A percentile compares a stretch with the other conserved stretches of the same genome.
Evolutionary conservation across 2,797 vertebrate genomes (phyloP).

Genomic region (Pterois miles): DNA sequence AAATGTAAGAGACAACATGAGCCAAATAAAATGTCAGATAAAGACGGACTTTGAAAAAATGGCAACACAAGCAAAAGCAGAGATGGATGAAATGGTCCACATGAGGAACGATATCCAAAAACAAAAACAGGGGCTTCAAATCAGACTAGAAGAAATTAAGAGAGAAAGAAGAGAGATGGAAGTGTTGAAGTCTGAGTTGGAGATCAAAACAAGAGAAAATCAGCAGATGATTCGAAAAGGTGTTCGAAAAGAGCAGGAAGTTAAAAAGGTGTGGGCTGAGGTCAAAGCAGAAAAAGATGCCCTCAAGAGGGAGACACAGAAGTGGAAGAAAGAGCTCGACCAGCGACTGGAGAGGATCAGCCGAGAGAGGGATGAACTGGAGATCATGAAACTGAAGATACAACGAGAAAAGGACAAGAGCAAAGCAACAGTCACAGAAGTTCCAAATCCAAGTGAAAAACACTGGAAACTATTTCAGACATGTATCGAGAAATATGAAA

Average conservation of each 20-base stretch:
- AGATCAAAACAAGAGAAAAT: conserved; percentile 57
- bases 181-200: conserved; percentile 64
- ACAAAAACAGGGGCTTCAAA: conserved; percentile 56
- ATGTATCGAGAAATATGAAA: not conserved
- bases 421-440: not conserved
- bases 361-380: conserved; percentile 59
- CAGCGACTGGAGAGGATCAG: conserved; percentile 53
- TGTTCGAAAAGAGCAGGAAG: conserved; percentile 43
- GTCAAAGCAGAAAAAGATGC: conserved; percentile 47
- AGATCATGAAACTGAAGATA: conserved; percentile 58
- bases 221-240: conserved; percentile 40
- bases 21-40: conserved; percentile 30
- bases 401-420: conserved; percentile 33
- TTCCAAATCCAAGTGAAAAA: not conserved
- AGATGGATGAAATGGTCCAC: conserved; percentile 41
- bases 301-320: conserved; percentile 48
- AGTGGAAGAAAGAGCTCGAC: conserved; percentile 54
- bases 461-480: not conserved
- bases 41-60: conserved; percentile 3
- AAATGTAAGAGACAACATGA: conserved; percentile 15
- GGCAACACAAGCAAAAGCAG: not conserved
- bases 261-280: conserved; percentile 43
- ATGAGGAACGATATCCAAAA: conserved; percentile 36
- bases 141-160: conserved; percentile 45
- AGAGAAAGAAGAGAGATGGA: conserved; percentile 70